A percentile compares a stretch with the other conserved stretches of the same genome.
These are phyloP conservation scores for Lathamus discolor DNA, from an alignment of 2,113 vertebrate species.

Conservation along the genomic window DNA sequence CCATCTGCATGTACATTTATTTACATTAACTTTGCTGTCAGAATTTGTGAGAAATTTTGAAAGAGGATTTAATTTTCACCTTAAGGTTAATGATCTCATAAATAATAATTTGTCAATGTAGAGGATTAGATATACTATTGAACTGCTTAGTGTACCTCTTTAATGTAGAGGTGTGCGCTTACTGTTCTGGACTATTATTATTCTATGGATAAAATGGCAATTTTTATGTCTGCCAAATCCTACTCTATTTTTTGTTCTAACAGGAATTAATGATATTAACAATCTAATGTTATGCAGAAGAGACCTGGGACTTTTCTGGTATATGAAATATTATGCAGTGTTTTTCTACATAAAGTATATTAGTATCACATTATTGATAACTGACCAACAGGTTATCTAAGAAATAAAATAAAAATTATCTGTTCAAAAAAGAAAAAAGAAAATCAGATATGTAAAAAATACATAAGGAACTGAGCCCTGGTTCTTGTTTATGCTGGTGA, in stretches of 20 bases:
- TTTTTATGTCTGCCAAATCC: neutral
- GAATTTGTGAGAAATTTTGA: slow-evolving; percentile 42
- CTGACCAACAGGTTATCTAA: neutral
- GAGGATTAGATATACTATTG: neutral
- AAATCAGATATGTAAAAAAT: neutral
- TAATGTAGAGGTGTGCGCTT: slow-evolving; percentile 11
- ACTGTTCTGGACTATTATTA: slow-evolving; percentile 9
- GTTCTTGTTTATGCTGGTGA: neutral
- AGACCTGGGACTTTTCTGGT: neutral
- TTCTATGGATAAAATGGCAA: neutral
- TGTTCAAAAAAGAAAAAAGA: neutral
- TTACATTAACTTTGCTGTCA: slow-evolving; percentile 56
- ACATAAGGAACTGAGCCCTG: neutral
- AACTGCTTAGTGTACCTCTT: neutral
- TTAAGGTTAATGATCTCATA: slow-evolving; percentile 46
- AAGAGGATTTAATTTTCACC: slow-evolving; percentile 49
- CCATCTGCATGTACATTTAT: slow-evolving; percentile 34
- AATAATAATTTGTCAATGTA: slow-evolving; percentile 52
- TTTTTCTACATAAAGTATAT: neutral
- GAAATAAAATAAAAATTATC: neutral
- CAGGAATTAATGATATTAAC: neutral
- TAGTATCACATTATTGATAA: neutral
- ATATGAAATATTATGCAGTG: neutral
- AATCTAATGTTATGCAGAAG: neutral
- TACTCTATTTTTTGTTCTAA: neutral